Conservation (phyloP, 2,797 vertebrate genomes). For the Platalea minor region DNA sequence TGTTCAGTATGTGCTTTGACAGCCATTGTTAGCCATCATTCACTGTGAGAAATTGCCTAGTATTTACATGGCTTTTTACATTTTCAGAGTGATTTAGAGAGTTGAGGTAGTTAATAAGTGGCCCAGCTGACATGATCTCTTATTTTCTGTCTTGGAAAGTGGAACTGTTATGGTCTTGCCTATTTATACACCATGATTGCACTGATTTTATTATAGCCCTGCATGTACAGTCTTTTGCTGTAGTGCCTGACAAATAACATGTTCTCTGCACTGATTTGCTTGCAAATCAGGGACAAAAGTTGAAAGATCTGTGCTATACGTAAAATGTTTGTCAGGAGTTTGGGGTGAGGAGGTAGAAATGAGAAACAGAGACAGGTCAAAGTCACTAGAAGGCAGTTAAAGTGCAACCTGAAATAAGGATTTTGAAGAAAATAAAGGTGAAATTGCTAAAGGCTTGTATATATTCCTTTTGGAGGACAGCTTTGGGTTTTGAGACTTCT, state of each 20-base stretch:
- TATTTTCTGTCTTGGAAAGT: slow-evolving; percentile 3
- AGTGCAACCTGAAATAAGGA: neutral
- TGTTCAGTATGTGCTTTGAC: neutral
- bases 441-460: neutral
- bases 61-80: neutral
- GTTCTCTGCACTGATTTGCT: neutral
- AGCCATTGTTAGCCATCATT: slow-evolving; percentile 1
- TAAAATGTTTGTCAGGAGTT: neutral
- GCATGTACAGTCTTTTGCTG: neutral
- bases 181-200: neutral
- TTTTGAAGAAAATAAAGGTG: neutral
- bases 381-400: neutral
- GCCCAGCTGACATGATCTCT: neutral
- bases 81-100: neutral
- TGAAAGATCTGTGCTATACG: neutral
- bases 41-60: neutral
- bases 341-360: neutral
- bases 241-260: neutral
- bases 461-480: neutral
- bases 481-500: neutral
- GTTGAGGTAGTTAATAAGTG: neutral
- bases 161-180: neutral
- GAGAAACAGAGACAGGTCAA: neutral
- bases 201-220: neutral
- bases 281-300: neutral